Base-by-base conservation (phyloP, 92 coral and sea anemone species). In the Bergia sp. region DNA sequence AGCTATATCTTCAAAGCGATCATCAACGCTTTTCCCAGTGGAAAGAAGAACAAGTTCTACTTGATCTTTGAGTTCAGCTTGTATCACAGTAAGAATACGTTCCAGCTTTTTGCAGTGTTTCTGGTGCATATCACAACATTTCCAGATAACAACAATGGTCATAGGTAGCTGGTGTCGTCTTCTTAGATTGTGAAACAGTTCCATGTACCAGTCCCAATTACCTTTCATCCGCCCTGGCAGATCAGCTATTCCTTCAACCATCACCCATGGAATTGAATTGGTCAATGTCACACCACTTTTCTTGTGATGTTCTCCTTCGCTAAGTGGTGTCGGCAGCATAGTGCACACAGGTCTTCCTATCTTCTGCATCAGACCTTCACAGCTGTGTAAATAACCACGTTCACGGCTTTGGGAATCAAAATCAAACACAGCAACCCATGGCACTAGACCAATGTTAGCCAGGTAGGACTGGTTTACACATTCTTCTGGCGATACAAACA, bases 391-490 rank as follows among this genome's bases (percentile, higher is more conserved):
- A 71, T 86, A 88, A 61, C 95, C 93, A 5, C 53, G 86, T 80
- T 39, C 37, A 16, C 75, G 87, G 65, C 92, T 93, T 10, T 86
- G 38, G 0, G 79, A 77, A 73, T 91, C 93, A 93, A 93, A 93
- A 58, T 93, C 95, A 29, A 93, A 91, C 4, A 93, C 95, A 7
- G 95, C 95, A 8, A 87, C 90, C 95, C 95, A 93, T 6, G 88
- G 93, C 3, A 93, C 90, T 2, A 86, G 90, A 23, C 88, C 95
- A 75, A 93, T 78, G 73, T 85, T 61, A 5, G 73, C 90, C 65
- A 88, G 76, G 5, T 88, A 86, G 20, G 91, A 91, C 47, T 76
- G 57, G 36, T 86, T 88, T 50, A 53, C 15, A 7, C 81, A 47
- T 53, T 85, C 80, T 55, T 89, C 92, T 3, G 95, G 95, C 6